Evolutionary conservation across 1,140 invertebrate genomes (phyloP).

Genomic region (Leguminivora glycinivorella): DNA sequence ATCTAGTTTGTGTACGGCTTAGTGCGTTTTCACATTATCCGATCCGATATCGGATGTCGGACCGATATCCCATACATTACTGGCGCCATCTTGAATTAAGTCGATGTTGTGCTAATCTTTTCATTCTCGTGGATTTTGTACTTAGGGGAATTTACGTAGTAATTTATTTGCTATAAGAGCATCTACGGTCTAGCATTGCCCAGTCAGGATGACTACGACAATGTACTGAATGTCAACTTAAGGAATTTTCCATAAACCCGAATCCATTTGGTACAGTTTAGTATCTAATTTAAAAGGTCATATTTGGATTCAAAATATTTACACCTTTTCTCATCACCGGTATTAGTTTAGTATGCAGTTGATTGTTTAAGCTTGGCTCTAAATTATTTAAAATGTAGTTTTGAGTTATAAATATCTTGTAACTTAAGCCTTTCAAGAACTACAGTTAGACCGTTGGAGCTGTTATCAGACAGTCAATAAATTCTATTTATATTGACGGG

Average conservation of each 20-base stretch:
- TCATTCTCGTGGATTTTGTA: too few relatives aligned
- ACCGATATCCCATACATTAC: too few relatives aligned
- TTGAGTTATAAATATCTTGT: background rate
- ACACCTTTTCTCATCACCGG: background rate
- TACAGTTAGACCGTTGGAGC: background rate
- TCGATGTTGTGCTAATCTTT: too few relatives aligned
- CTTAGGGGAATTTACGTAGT: too few relatives aligned
- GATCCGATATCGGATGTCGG: too few relatives aligned
- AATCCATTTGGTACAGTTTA: background rate
- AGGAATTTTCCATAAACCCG: slow-evolving; percentile 7
- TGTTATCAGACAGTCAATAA: slow-evolving; percentile 23
- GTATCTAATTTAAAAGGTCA: background rate
- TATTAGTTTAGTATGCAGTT: background rate
- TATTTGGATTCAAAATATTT: background rate
- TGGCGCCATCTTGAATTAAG: too few relatives aligned
- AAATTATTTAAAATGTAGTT: background rate
- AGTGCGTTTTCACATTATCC: too few relatives aligned
- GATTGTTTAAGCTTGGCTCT: background rate
- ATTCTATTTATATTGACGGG: slow-evolving; percentile 24
- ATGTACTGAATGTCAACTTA: background rate
- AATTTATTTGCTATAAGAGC: background rate
- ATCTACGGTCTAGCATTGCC: background rate
- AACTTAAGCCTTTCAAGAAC: background rate
- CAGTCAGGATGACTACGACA: background rate
- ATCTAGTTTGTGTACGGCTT: too few relatives aligned